These are phyloP conservation scores for Nasonia giraulti DNA, from an alignment of 1,140 invertebrate species.

Conservation along the genomic window DNA sequence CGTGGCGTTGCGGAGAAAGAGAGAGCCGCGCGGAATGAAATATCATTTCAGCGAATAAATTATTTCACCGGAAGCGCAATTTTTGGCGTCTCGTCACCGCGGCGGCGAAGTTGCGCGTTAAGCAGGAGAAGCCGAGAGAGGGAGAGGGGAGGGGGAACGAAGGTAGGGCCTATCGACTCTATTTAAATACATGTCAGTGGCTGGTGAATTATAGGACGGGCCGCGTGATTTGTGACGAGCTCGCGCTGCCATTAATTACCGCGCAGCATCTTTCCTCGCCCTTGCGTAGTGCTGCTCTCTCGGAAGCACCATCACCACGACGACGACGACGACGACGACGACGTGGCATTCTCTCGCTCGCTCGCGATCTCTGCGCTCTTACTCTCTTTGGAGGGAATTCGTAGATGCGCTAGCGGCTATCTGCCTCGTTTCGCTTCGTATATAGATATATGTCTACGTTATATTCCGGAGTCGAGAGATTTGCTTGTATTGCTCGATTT, in stretches of 20 bases:
- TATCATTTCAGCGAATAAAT: slow-evolving; percentile 47
- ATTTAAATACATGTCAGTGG: slow-evolving; percentile 70
- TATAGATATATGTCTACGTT: no score
- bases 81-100: slow-evolving; percentile 36
- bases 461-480: background rate
- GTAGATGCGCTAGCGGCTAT: background rate
- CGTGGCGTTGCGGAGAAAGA: background rate
- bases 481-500: background rate
- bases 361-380: no score
- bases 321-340: slow-evolving; percentile 7
- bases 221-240: slow-evolving; percentile 70
- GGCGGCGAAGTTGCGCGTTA: background rate
- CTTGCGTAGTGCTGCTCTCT: slow-evolving; percentile 53
- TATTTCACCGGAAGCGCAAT: slow-evolving; percentile 40
- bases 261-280: slow-evolving; percentile 70
- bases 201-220: slow-evolving; percentile 68
- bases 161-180: slow-evolving; percentile 61
- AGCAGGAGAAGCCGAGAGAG: slow-evolving; percentile 15
- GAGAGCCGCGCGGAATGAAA: slow-evolving; percentile 33
- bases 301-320: background rate
- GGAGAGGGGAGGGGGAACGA: background rate
- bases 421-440: background rate
- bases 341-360: slow-evolving; percentile 7
- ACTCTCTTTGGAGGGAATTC: background rate
- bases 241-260: slow-evolving; percentile 68